Evolutionary conservation across 2,888 invertebrate species (phyloP).

Genomic region (Chloromyia formosa): DNA sequence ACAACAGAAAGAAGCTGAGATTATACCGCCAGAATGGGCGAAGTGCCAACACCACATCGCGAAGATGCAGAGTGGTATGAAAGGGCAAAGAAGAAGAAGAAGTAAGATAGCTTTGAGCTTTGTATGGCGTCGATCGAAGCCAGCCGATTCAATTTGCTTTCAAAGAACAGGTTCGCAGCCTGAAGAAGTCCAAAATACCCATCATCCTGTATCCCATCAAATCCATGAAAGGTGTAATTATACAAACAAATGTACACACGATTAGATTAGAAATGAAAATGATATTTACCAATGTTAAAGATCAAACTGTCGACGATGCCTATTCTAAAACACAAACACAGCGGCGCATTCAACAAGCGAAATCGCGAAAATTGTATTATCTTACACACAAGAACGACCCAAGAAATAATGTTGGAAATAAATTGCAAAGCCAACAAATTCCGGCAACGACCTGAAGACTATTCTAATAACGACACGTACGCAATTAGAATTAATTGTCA

Average conservation of each 20-base stretch:
- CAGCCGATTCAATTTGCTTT: no score
- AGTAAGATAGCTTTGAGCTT: no score
- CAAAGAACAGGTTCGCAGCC: no score
- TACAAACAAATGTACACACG: background rate
- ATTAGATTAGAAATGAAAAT: conserved; percentile 14
- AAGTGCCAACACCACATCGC: no score
- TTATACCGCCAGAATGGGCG: no score
- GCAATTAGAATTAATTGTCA: conserved; percentile 25
- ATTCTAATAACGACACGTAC: conserved; percentile 21
- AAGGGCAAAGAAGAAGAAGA: no score
- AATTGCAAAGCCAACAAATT: conserved; percentile 10
- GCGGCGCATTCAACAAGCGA: background rate
- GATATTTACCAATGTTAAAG: conserved; percentile 14
- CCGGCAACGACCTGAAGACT: background rate
- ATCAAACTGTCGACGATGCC: conserved; percentile 6
- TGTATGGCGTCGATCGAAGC: no score
- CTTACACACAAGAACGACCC: background rate
- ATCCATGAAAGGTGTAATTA: background rate
- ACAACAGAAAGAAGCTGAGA: no score
- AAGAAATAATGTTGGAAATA: background rate
- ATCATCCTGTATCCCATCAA: no score
- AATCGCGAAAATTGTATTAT: conserved; percentile 7
- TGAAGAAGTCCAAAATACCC: no score
- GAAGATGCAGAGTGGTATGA: no score
- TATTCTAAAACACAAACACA: background rate